Evolutionary conservation across 2,797 vertebrate genomes (phyloP).

Genomic region (Channallabes apus): DNA sequence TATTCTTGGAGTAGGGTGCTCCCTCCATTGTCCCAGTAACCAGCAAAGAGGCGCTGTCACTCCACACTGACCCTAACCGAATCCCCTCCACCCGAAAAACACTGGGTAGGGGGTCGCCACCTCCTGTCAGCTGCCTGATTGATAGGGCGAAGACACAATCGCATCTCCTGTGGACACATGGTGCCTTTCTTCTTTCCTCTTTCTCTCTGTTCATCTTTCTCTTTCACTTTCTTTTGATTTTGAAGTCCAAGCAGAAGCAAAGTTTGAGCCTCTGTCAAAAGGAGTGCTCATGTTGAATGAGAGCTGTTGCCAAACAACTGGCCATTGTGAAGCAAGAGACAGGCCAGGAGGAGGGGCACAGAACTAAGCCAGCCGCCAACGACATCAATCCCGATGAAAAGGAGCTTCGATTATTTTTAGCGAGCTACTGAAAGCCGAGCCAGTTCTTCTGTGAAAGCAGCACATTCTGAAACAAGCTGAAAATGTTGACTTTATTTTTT

Average conservation of each 20-base stretch:
- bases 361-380: constrained; percentile 1
- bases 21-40: constrained; percentile 64
- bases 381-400: constrained; percentile 40
- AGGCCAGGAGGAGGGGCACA: constrained; percentile 29
- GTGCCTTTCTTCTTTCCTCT: constrained; percentile 29
- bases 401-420: constrained; percentile 37
- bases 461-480: constrained; percentile 34
- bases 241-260: constrained; percentile 15
- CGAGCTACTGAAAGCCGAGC: constrained; percentile 50
- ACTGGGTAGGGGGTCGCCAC: constrained; percentile 57
- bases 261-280: constrained; percentile 37
- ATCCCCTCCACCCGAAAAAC: constrained; percentile 50
- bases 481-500: constrained; percentile 50
- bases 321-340: constrained; percentile 36
- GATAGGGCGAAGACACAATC: constrained; percentile 68
- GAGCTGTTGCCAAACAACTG: constrained; percentile 21
- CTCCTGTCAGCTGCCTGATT: constrained; percentile 73
- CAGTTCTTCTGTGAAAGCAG: constrained; percentile 28
- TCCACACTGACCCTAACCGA: constrained; percentile 55
- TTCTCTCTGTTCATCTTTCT: constrained; percentile 15
- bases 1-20: constrained; percentile 62
- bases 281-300: constrained; percentile 36
- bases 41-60: constrained; percentile 63
- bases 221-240: constrained; percentile 28
- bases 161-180: constrained; percentile 61